Percentiles rank a stretch among this genome's conserved stretches.
These are phyloP conservation scores for Alloscopus bannaensis DNA, from an alignment of 2,888 invertebrate species.

Conservation along the genomic window DNA sequence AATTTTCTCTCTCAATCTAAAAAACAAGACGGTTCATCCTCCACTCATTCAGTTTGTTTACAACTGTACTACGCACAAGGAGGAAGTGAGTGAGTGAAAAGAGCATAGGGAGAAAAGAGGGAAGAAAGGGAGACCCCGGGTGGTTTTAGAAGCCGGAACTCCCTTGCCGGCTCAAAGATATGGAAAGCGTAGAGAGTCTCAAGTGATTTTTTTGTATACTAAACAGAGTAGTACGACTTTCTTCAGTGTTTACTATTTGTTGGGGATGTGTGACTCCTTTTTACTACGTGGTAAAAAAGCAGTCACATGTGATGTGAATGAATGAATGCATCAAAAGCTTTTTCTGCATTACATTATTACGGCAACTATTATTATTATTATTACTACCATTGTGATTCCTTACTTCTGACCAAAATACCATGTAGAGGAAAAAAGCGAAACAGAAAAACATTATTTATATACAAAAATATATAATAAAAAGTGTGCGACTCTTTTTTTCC, in stretches of 20 bases:
- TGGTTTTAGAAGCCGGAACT: constrained; percentile 60
- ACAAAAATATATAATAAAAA: constrained; percentile 42
- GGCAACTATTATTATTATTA: constrained; percentile 43
- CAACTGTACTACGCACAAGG: constrained; percentile 5
- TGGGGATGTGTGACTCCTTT: constrained; percentile 8
- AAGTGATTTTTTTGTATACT: constrained; percentile 28
- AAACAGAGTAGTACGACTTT: constrained; percentile 3
- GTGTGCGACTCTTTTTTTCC: constrained; percentile 23
- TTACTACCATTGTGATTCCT: constrained; percentile 42
- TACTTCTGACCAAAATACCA: constrained; percentile 24
- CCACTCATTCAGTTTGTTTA: no score
- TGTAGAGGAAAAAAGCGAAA: constrained; percentile 13
- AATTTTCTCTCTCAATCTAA: no score
- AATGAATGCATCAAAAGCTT: constrained; percentile 46
- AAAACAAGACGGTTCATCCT: no score
- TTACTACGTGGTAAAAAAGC: constrained; percentile 35
- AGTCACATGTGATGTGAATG: constrained; percentile 38
- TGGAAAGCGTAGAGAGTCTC: constrained; percentile 34
- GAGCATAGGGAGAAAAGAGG: constrained; percentile 33
- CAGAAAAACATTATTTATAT: constrained; percentile 46
- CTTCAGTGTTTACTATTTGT: constrained; percentile 3
- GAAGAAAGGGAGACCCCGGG: constrained; percentile 54
- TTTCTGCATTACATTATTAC: constrained; percentile 45
- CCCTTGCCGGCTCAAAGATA: constrained; percentile 47
- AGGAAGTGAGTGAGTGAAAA: constrained; percentile 23